These are phyloP conservation scores for Sterrhoptilus dennistouni DNA, from an alignment of 2,113 vertebrate genomes.

Conservation along the genomic window DNA sequence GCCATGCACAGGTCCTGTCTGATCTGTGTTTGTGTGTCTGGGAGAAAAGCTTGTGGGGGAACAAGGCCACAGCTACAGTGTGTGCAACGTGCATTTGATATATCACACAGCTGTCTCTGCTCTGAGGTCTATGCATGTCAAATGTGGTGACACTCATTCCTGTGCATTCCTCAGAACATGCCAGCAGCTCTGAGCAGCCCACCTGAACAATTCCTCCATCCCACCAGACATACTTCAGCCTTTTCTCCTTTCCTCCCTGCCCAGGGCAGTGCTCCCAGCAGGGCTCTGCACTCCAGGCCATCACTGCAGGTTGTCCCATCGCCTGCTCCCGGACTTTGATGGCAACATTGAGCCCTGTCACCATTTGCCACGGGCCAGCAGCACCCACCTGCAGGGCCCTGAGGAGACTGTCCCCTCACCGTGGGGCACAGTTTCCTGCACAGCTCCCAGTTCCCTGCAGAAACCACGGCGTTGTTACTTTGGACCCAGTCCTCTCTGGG, in stretches of 20 bases:
- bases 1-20: accelerated
- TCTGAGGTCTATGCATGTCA: accelerated
- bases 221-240: neutral
- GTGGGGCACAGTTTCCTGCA: accelerated
- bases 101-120: accelerated
- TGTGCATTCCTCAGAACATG: accelerated
- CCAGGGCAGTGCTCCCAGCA: neutral
- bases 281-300: neutral
- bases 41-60: neutral
- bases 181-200: neutral
- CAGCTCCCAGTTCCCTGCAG: neutral
- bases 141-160: accelerated
- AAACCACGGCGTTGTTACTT: neutral
- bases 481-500: neutral
- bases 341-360: accelerated
- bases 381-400: neutral
- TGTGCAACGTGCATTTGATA: neutral
- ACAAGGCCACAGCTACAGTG: accelerated
- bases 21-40: neutral
- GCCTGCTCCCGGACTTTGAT: neutral
- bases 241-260: neutral
- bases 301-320: neutral
- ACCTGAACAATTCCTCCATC: accelerated
- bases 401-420: accelerated
- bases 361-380: neutral